Conservation (phyloP, 2,113 vertebrate genomes). For the Esox niger region DNA sequence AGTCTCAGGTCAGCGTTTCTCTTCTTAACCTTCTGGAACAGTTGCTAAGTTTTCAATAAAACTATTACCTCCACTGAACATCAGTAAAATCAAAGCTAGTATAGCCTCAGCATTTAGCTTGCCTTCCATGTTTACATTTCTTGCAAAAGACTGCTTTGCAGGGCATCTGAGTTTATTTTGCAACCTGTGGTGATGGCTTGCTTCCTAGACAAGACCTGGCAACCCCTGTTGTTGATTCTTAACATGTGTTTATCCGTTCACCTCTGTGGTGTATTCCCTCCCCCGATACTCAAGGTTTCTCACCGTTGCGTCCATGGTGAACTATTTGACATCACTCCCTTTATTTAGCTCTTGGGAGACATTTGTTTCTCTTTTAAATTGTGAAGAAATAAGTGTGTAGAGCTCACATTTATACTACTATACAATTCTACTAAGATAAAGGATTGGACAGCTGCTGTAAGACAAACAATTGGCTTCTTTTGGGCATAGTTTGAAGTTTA, state of each 20-base stretch:
- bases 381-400: constrained; percentile 37
- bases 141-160: constrained; percentile 65
- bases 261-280: constrained; percentile 52
- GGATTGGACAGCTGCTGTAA: no score
- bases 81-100: constrained; percentile 16
- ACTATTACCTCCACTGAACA: constrained; percentile 18
- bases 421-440: background rate
- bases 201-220: constrained; percentile 72
- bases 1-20: constrained; percentile 24
- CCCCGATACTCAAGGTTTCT: constrained; percentile 54
- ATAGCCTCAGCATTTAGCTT: background rate
- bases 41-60: constrained; percentile 16
- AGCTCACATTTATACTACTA: background rate
- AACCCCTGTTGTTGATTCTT: constrained; percentile 71
- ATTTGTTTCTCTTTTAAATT: constrained; percentile 42
- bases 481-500: background rate
- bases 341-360: constrained; percentile 50
- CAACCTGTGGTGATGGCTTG: constrained; percentile 76
- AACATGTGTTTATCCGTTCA: constrained; percentile 74
- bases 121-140: constrained; percentile 67
- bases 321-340: constrained; percentile 55
- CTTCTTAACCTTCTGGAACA: constrained; percentile 27
- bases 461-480: background rate
- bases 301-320: constrained; percentile 54
- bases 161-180: constrained; percentile 77